Evolutionary conservation across 1,140 invertebrate genomes (phyloP).

Genomic region (Drosophila seguyi): DNA sequence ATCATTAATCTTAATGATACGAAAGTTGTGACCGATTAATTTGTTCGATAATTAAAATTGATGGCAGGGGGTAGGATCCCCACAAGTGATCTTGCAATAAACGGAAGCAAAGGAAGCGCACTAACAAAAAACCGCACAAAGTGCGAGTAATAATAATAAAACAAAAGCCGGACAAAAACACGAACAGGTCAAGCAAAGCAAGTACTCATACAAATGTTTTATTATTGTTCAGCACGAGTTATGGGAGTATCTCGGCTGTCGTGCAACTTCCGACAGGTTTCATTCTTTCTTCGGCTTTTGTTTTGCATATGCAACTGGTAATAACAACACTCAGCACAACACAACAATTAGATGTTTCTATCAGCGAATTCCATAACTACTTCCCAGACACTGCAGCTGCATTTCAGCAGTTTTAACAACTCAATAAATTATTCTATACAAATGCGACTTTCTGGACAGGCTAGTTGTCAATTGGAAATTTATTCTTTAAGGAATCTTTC

Average conservation of each 20-base stretch:
- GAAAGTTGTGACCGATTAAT: slow-evolving; percentile 80
- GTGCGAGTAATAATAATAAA: slow-evolving; percentile 1
- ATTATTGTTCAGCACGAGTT: slow-evolving; percentile 60
- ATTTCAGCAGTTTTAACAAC: slow-evolving; percentile 6
- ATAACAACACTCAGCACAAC: slow-evolving; percentile 13
- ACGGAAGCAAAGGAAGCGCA: slow-evolving; percentile 63
- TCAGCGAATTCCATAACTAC: slow-evolving; percentile 37
- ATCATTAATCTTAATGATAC: slow-evolving; percentile 84
- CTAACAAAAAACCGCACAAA: slow-evolving; percentile 13
- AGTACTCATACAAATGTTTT: slow-evolving; percentile 61
- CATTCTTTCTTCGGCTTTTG: slow-evolving; percentile 22
- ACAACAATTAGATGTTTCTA: slow-evolving; percentile 58
- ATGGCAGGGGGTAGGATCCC: slow-evolving; percentile 41
- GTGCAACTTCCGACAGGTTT: slow-evolving; percentile 79
- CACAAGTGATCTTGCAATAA: slow-evolving; percentile 67
- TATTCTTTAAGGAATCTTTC: neutral
- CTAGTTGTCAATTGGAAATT: neutral
- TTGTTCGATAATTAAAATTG: slow-evolving; percentile 83
- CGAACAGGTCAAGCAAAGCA: slow-evolving; percentile 56
- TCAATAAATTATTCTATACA: slow-evolving; percentile 15
- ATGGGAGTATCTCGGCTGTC: slow-evolving; percentile 64
- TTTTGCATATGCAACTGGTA: slow-evolving; percentile 55
- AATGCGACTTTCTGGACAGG: neutral
- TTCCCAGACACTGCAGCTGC: slow-evolving; percentile 18
- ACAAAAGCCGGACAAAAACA: slow-evolving; percentile 28